Base-by-base conservation (phyloP, 2,888 invertebrate species). In the Anthoptus insignis region DNA sequence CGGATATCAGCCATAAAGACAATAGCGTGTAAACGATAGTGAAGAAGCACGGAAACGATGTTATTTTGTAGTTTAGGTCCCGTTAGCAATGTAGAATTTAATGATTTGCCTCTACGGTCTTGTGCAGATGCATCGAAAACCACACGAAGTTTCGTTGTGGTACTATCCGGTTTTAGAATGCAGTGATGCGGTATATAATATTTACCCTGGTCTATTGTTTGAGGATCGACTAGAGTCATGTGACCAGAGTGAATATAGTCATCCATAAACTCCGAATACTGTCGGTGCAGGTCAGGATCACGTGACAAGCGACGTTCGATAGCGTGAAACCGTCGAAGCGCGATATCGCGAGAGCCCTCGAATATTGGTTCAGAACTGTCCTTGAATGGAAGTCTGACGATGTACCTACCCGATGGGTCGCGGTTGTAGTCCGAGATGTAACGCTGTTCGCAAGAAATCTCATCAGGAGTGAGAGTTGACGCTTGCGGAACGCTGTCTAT, bases 21-120 rank as follows among this genome's bases (percentile, higher is more conserved):
- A 24, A 24, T 5, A 11, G 22, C 24, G 24, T n/a, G 24, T 24
- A 27, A 49, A 24, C 49, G 66, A 68, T 34, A 75, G 50, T 22
- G 29, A 57, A 42, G 74, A 66, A n/a, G 22, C 53, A 45, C 73
- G 24, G 64, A 73, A 75, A 53, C 65, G 49, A 76, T 24, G 59
- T 72, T 70, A 11, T 67, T 61, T 64, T 77, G 76, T 14, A 76
- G 16, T 13, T 52, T 60, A 8, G 73, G 73, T 45, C 75, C 74
- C 1, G 69, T 58, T 54, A 72, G 37, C 45, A 75, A 42, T 0
- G 47, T 45, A 16, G 72, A 67, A 53, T 76, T 75, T 9, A 76
- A 52, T 4, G 73, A 69, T 13, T 53, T 47, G 24, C 34, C 24
- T 11, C 27, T 14, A 6, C 16, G 13, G 24, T 60, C 60, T 19